Percentiles rank a stretch among this genome's conserved stretches.
Conservation (phyloP, 2,113 vertebrate species). For the Microcebus griseorufus region DNA sequence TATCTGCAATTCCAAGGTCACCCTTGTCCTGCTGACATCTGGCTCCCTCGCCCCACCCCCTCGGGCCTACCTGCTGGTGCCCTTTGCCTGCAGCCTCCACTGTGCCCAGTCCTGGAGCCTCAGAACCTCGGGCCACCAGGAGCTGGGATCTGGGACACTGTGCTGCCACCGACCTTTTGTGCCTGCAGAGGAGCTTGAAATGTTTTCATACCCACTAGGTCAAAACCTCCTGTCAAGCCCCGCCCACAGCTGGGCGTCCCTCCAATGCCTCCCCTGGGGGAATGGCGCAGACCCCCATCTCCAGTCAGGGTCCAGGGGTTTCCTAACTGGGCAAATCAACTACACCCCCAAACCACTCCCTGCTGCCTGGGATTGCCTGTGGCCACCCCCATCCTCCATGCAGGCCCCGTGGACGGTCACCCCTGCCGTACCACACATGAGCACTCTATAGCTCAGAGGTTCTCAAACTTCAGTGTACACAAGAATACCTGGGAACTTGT, state of each 20-base stretch:
- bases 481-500: not conserved
- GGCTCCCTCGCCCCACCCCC: not conserved
- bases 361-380: not conserved
- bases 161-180: not conserved
- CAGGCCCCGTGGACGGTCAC: not conserved
- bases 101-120: not conserved
- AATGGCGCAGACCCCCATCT: not conserved
- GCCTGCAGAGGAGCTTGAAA: not conserved
- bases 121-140: not conserved
- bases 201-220: too few relatives aligned
- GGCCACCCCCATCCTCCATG: not conserved
- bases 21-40: not conserved
- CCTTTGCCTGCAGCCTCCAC: not conserved
- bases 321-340: not conserved
- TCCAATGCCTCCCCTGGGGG: not conserved
- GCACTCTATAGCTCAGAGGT: not conserved
- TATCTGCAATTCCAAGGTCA: not conserved
- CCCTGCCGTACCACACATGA: accelerated
- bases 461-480: not conserved
- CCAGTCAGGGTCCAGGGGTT: not conserved
- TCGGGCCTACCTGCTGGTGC: accelerated
- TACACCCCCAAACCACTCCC: not conserved
- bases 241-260: not conserved
- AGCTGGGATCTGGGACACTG: not conserved
- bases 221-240: not conserved